Evolutionary conservation across 53 echinoderm and acorn worm species (phyloP).

Genomic region (Pentamera pediparva): DNA sequence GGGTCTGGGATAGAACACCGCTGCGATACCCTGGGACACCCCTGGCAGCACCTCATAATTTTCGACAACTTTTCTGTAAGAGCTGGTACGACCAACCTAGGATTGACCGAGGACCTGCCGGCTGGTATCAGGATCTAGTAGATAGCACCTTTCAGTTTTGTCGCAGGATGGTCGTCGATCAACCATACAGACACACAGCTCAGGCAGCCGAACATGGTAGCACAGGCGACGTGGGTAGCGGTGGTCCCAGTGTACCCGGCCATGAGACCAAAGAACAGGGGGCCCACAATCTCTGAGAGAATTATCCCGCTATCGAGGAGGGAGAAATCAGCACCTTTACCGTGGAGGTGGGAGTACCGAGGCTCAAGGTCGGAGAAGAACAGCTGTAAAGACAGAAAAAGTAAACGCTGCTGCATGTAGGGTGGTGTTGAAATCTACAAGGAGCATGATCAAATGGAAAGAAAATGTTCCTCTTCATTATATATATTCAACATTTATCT

Average conservation of each 20-base stretch:
- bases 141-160: too few relatives aligned
- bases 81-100: too few relatives aligned
- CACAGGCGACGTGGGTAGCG: conserved; percentile 70
- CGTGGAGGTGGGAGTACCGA: conserved; percentile 39
- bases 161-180: too few relatives aligned
- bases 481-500: neutral
- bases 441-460: too few relatives aligned
- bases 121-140: too few relatives aligned
- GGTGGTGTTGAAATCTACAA: neutral
- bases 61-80: too few relatives aligned
- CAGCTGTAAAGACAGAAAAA: conserved; percentile 28
- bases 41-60: too few relatives aligned
- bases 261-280: conserved; percentile 74
- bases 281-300: conserved; percentile 82
- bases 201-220: conserved; percentile 51
- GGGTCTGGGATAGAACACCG: too few relatives aligned
- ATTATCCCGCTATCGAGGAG: conserved; percentile 93
- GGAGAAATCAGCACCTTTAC: conserved; percentile 83
- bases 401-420: neutral
- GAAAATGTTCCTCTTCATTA: too few relatives aligned
- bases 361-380: conserved; percentile 58
- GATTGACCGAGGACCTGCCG: too few relatives aligned
- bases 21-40: too few relatives aligned
- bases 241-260: conserved; percentile 69
- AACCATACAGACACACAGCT: conserved; percentile 49